phyloP scores from a whole-genome alignment of 2,888 invertebrate species.

The Arrhopalites spinosus region DNA sequence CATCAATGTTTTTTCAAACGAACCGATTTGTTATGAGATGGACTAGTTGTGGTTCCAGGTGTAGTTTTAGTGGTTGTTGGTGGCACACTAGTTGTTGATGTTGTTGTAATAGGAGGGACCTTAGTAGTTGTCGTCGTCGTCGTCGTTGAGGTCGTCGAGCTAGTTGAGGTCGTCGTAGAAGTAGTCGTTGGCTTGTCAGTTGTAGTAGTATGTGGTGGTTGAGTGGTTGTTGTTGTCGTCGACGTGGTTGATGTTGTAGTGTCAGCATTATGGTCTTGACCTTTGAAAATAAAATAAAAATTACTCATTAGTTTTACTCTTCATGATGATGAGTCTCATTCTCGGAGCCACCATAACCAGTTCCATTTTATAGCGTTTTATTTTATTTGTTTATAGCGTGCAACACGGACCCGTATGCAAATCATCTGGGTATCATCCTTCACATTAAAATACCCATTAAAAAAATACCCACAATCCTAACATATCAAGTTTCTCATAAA shows the following conservation, averaged over 20 bases:
- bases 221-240: neutral
- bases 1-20: constrained; percentile 11
- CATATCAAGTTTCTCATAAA: no score
- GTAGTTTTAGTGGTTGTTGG: constrained; percentile 31
- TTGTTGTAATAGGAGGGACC: constrained; percentile 49
- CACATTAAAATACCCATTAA: no score
- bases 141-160: constrained; percentile 29
- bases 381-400: no score
- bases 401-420: no score
- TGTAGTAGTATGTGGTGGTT: constrained; percentile 32
- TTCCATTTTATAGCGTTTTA: no score
- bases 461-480: no score
- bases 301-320: neutral
- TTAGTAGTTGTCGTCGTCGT: no score
- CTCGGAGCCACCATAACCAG: no score
- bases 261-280: constrained; percentile 2
- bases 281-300: constrained; percentile 2
- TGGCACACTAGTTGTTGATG: constrained; percentile 36
- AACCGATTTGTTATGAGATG: constrained; percentile 14
- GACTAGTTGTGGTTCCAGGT: constrained; percentile 32
- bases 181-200: constrained; percentile 48
- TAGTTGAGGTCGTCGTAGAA: constrained; percentile 48
- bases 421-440: no score
- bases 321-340: no score
- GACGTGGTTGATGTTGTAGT: constrained; percentile 36